Evolutionary conservation across 2,797 vertebrate species (phyloP).

Genomic region (Megaceryle alcyon): DNA sequence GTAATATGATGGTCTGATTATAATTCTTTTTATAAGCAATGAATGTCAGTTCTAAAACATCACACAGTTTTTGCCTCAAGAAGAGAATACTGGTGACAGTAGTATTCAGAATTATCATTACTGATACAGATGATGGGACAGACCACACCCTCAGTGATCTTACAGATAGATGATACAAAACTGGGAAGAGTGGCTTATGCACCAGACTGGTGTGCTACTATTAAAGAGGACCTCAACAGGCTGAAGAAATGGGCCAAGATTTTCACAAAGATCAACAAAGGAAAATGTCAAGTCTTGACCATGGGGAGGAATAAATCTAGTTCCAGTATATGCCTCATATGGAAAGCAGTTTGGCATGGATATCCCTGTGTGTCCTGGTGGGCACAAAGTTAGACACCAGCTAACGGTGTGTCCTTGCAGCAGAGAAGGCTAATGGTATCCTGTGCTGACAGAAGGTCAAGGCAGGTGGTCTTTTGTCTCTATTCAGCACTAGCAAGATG

Average conservation of each 20-base stretch:
- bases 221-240: neutral
- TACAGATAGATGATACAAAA: neutral
- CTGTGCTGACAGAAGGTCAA: neutral
- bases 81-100: neutral
- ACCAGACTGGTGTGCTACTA: accelerated
- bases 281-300: neutral
- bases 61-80: neutral
- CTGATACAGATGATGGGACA: neutral
- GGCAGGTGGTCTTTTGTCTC: neutral
- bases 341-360: neutral
- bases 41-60: neutral
- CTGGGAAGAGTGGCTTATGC: neutral
- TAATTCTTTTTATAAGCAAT: neutral
- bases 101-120: neutral
- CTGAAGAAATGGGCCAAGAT: neutral
- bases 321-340: too few relatives aligned
- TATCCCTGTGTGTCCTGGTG: accelerated
- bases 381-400: neutral
- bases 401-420: neutral
- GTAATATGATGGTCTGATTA: neutral
- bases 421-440: neutral
- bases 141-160: neutral
- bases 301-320: neutral
- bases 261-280: neutral
- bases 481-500: neutral